Base-by-base conservation (phyloP, 1,140 invertebrate species). In the Bombyx mori region DNA sequence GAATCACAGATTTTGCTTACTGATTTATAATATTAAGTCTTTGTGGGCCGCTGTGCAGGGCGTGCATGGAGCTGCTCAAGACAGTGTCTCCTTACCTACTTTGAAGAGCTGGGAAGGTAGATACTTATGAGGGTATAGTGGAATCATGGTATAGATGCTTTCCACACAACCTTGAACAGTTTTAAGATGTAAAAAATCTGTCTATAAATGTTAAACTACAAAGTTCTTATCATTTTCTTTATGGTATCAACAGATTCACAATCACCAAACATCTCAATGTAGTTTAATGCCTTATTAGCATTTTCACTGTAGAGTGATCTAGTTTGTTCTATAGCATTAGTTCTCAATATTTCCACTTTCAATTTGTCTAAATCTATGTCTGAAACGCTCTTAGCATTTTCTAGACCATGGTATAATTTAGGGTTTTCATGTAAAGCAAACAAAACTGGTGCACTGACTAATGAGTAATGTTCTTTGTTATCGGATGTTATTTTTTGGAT, bases 391-490 rank as follows among this genome's bases (percentile, higher is more conserved):
- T 89, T 86, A 45, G 90, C 89, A 68, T 91, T 90, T 63, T 92
- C 89, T 61, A 94, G 91, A 70, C 91, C 86, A 8, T 88, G 44
- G 68, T 94, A 90, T 55, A 94, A 84, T 7, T 89, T 82, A 42
- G 91, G 91, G 72, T 93, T 90, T 57, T 92, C 81, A 75, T 94
- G 90, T 58, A 95, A 84, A 52, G 94, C 92, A 66, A 95, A 93
- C 78, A 96, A 90, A n/a, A 95, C 91, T 44, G 95, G 95, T 44
- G 94, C 93, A 67, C 93, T 93, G 9, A 93, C 91, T 71, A 87
- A 64, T 9, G 81, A 84, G 48, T 94, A 83, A 70, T 88, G 89
- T 61, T 92, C 92, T 43, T 90, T 77, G 45, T 73, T 78, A 10
- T 82, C 79, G n/a, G 80, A 82, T 49, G 73, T 75, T 43, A 83